A percentile compares a stretch with the other conserved stretches of the same genome.
Evolutionary conservation across 2,797 vertebrate species (phyloP).

Genomic region (Rhabdomys pumilio): DNA sequence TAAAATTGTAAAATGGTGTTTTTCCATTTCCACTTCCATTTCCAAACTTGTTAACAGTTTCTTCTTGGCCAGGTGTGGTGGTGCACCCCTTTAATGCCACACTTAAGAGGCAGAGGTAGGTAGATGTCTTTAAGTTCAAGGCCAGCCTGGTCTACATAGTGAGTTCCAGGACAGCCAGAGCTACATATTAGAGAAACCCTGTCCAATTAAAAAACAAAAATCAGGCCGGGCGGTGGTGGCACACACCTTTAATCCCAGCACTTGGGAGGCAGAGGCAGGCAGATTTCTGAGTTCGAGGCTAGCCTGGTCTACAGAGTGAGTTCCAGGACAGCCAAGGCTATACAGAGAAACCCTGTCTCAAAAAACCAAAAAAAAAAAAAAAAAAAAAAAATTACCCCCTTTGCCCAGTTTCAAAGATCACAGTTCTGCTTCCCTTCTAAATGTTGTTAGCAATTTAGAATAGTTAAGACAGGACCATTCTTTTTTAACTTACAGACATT

Average conservation of each 20-base stretch:
- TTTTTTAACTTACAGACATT: constrained; percentile 1
- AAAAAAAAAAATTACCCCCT: not conserved
- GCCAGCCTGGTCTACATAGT: not conserved
- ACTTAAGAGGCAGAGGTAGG: not conserved
- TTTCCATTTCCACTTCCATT: not conserved
- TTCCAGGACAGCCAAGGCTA: too few relatives aligned
- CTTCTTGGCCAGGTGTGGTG: not conserved
- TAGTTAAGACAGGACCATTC: not conserved
- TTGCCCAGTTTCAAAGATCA: not conserved
- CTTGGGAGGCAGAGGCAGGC: too few relatives aligned
- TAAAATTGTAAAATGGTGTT: not conserved
- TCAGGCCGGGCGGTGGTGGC: too few relatives aligned
- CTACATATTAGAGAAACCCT: not conserved
- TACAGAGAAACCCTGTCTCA: too few relatives aligned
- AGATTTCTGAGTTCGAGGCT: too few relatives aligned
- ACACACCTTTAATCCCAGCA: too few relatives aligned
- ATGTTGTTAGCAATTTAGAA: constrained; percentile 49
- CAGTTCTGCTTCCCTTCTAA: not conserved
- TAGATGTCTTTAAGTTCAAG: not conserved
- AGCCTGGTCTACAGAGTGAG: too few relatives aligned
- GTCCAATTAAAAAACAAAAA: not conserved
- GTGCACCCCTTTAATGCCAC: not conserved
- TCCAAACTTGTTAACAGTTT: not conserved
- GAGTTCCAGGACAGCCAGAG: not conserved
- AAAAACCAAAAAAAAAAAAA: too few relatives aligned